phyloP scores from a whole-genome alignment of 2,113 vertebrate species.

The Entomyzon cyanotis region DNA sequence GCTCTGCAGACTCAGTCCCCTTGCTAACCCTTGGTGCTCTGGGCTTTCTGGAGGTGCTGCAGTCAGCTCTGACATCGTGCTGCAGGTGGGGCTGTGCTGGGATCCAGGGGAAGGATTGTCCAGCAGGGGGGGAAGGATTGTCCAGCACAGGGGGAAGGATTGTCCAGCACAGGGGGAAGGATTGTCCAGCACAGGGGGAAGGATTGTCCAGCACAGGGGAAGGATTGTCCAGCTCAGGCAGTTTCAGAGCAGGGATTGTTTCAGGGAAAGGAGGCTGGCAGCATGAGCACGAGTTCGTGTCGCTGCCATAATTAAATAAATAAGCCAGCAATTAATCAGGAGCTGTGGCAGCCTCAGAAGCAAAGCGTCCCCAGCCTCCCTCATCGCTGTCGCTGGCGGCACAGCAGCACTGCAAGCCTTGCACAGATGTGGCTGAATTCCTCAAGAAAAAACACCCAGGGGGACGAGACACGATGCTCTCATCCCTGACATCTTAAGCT shows the following conservation, averaged over 20 bases:
- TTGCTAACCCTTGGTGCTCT: neutral
- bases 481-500: constrained; percentile 21
- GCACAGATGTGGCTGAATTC: neutral
- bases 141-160: too few species aligned
- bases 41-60: neutral
- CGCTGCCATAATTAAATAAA: neutral
- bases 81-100: neutral
- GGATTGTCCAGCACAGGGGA: too few species aligned
- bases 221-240: neutral
- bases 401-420: neutral
- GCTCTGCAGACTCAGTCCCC: neutral
- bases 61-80: neutral
- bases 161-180: too few species aligned
- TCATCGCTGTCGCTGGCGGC: neutral
- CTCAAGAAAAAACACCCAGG: neutral
- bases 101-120: neutral
- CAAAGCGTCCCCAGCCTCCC: neutral
- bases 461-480: neutral
- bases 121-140: neutral
- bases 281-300: neutral
- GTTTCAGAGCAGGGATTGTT: neutral
- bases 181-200: too few species aligned
- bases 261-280: neutral
- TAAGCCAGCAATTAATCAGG: neutral
- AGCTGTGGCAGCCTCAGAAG: neutral